Conservation (phyloP, 2,888 invertebrate species). For the Lottia scabra region DNA sequence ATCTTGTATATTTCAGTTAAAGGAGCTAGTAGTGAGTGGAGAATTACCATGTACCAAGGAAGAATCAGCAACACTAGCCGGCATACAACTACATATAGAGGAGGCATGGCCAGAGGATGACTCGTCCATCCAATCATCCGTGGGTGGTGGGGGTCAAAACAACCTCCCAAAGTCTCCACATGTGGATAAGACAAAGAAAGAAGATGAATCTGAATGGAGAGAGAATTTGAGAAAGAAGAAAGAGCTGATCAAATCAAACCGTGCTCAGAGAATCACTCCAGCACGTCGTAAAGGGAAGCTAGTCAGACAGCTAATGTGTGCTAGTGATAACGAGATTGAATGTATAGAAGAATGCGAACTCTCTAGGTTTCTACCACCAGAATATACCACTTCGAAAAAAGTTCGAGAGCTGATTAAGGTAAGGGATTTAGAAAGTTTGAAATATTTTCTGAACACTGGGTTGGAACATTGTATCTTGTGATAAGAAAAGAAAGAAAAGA, state of each 20-base stretch:
- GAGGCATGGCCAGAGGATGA: slow-evolving; percentile 65
- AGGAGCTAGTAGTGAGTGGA: slow-evolving; percentile 75
- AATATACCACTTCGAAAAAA: slow-evolving; percentile 73
- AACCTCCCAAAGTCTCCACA: background rate
- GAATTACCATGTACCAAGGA: slow-evolving; percentile 76
- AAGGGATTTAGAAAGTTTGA: no score
- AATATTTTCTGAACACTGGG: no score
- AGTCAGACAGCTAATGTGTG: slow-evolving; percentile 57
- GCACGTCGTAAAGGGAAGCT: slow-evolving; percentile 57
- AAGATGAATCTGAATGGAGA: slow-evolving; percentile 40
- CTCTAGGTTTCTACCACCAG: slow-evolving; percentile 74
- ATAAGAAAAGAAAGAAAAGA: no score
- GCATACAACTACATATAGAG: slow-evolving; percentile 76
- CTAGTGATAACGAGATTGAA: slow-evolving; percentile 58
- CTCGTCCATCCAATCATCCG: background rate
- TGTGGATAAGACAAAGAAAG: background rate
- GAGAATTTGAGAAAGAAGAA: slow-evolving; percentile 58
- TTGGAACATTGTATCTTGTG: no score
- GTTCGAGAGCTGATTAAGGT: slow-evolving; percentile 76
- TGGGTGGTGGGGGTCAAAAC: background rate
- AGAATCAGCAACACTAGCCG: slow-evolving; percentile 76
- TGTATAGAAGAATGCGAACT: slow-evolving; percentile 56
- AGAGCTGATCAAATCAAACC: slow-evolving; percentile 54
- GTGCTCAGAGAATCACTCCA: slow-evolving; percentile 53
- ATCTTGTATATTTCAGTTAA: slow-evolving; percentile 70